Evolutionary conservation across 2,797 vertebrate species (phyloP).

Genomic region (Lacerta viridis): DNA sequence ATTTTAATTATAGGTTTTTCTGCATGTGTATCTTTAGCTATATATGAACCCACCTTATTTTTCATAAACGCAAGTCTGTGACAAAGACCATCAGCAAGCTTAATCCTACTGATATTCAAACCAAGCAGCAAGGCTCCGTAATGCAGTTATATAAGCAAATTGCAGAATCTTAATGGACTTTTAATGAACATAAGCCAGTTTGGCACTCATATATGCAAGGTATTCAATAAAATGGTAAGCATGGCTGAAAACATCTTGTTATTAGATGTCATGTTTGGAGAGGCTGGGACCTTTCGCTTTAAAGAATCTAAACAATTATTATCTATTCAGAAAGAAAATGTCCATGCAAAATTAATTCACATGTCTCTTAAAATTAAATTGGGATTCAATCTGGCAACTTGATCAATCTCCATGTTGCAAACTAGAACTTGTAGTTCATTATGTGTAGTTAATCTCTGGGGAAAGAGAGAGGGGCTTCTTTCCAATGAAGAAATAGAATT

Average conservation of each 20-base stretch:
- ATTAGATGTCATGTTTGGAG: constrained; percentile 7
- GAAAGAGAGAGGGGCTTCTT: neutral
- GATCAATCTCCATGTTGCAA: constrained; percentile 26
- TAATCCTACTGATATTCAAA: neutral
- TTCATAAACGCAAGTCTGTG: no score
- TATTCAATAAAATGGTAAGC: constrained; percentile 25
- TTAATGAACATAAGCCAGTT: constrained; percentile 13
- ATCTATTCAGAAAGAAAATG: constrained; percentile 29
- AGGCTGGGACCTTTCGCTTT: neutral
- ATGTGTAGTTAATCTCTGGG: constrained; percentile 36
- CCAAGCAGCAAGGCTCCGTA: neutral
- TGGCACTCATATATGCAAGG: constrained; percentile 24
- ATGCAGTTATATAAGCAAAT: neutral
- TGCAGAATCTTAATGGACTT: constrained; percentile 3
- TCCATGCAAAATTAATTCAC: constrained; percentile 28
- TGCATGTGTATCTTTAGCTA: neutral
- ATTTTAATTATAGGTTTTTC: neutral
- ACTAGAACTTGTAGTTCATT: constrained; percentile 41
- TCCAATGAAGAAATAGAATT: constrained; percentile 26
- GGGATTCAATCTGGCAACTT: constrained; percentile 29
- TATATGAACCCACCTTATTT: no score
- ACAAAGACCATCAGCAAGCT: neutral
- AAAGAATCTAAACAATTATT: constrained; percentile 31
- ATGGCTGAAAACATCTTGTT: neutral
- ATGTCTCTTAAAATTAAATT: constrained; percentile 44